phyloP scores from a whole-genome alignment of 2,888 invertebrate species.

The Willowsia nigromaculata region DNA sequence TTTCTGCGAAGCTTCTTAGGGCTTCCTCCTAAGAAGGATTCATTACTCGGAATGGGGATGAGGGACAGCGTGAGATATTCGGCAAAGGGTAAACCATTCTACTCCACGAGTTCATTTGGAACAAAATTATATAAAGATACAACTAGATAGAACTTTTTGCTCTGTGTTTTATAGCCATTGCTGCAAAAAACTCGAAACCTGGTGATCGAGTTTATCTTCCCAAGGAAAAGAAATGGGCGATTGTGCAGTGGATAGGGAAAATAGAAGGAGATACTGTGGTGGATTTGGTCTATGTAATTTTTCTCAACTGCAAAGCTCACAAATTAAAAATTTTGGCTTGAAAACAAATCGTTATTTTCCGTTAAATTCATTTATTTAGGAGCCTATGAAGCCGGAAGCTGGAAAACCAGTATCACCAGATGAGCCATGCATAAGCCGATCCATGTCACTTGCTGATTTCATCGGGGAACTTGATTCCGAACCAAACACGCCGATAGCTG shows the following conservation, averaged over 20 bases:
- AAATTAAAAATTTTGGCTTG: neutral
- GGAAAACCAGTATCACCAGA: constrained; percentile 66
- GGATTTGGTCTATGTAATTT: constrained; percentile 72
- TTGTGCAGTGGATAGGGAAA: constrained; percentile 72
- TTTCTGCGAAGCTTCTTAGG: constrained; percentile 68
- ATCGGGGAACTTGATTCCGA: constrained; percentile 56
- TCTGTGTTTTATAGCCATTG: constrained; percentile 46
- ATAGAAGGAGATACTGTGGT: constrained; percentile 71
- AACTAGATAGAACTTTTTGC: neutral
- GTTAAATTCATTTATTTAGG: constrained; percentile 31
- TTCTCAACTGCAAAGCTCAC: no score
- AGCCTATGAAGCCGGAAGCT: constrained; percentile 56
- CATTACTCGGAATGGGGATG: constrained; percentile 47
- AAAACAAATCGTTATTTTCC: neutral
- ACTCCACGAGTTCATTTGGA: no score
- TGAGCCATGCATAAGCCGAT: constrained; percentile 67
- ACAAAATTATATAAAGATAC: no score
- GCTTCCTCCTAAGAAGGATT: constrained; percentile 63
- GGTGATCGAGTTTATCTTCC: constrained; percentile 68
- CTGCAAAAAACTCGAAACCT: constrained; percentile 66
- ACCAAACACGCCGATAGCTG: constrained; percentile 20
- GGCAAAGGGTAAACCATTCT: constrained; percentile 48
- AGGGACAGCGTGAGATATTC: constrained; percentile 46
- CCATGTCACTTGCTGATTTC: constrained; percentile 69
- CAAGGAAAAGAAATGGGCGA: constrained; percentile 72